Base-by-base conservation (phyloP, 2,797 vertebrate genomes). In the Coendou prehensilis region DNA sequence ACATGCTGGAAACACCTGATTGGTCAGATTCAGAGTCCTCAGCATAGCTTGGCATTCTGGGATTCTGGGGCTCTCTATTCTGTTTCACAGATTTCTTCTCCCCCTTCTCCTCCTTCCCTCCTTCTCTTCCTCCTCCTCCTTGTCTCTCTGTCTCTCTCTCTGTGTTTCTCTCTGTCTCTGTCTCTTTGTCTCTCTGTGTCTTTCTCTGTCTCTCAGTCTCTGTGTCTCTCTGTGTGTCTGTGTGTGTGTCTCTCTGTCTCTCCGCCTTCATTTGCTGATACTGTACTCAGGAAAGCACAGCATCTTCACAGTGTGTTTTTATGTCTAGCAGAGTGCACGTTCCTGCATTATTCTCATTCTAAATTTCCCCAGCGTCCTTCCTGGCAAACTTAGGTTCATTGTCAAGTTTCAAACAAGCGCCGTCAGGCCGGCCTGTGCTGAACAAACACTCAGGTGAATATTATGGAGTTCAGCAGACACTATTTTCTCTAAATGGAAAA, bases 401-500 rank as follows among this genome's bases (percentile, higher is more conserved):
- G 56, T 59, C 28, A 76, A n/a, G 54, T 20, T 54, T 63, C 81
- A 79, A 87, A 57, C 47, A 47, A 82, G 84, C 13, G 0, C 76
- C 0, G 57, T 23, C 4, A 23, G 56, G 89, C 83, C 0, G 0
- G 41, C 54, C 41, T 0, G 1, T 2, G 63, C 37, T n/a, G 50
- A 87, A 47, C 86, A 85, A 18, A 90, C 63, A n/a, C 80, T 63
- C 64, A 57, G 90, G 81, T 93, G 87, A 84, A 33, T 52, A 52
- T 63, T 69, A 79, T 9, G 81, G 83, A 91, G 75, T 47, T 54
- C 6, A 13, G 88, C 86, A 93, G 91, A 95, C 85, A 33, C 54
- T 95, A 28, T 89, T 91, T 93, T 94, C 89, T 95, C 81, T 54
- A 91, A 90, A 79, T 93, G 86, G 91, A 96, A 93, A 88, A 84